These are phyloP conservation scores for Platygyra sinensis DNA, from an alignment of 64 coral and sea anemone genomes.

Conservation along the genomic window DNA sequence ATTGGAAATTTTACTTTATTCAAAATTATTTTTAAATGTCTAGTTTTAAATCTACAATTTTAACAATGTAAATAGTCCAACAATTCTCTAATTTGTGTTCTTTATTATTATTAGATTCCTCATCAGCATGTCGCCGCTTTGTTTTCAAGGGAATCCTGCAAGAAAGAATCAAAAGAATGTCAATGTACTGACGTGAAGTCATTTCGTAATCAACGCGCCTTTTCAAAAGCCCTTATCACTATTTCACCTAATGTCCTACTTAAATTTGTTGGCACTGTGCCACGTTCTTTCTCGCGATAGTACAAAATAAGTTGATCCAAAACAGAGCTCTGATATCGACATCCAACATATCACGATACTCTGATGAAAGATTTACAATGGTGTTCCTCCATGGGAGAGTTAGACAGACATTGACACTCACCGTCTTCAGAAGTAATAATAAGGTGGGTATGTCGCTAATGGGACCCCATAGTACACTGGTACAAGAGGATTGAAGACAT, in stretches of 20 bases:
- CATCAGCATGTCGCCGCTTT: not conserved
- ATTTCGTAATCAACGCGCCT: too few species aligned
- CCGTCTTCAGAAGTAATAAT: slow-evolving; percentile 14
- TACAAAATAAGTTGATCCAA: too few species aligned
- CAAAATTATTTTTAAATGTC: not conserved
- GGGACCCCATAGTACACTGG: slow-evolving; percentile 25
- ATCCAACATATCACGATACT: too few species aligned
- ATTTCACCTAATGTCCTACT: too few species aligned
- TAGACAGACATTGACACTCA: not conserved
- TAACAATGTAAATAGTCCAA: not conserved
- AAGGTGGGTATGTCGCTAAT: not conserved
- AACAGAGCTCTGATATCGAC: too few species aligned
- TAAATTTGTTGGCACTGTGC: too few species aligned
- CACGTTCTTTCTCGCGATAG: too few species aligned
- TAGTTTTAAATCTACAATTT: not conserved
- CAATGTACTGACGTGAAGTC: not conserved
- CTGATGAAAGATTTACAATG: too few species aligned
- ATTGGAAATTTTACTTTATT: not conserved
- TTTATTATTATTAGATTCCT: not conserved
- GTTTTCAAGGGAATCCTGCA: not conserved
- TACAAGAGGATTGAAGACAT: not conserved
- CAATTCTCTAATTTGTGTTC: not conserved
- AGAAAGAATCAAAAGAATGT: not conserved
- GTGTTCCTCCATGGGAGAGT: too few species aligned
- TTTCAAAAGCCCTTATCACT: too few species aligned